Conservation (phyloP, 2,888 invertebrate genomes). For the Cetonia aurata region DNA sequence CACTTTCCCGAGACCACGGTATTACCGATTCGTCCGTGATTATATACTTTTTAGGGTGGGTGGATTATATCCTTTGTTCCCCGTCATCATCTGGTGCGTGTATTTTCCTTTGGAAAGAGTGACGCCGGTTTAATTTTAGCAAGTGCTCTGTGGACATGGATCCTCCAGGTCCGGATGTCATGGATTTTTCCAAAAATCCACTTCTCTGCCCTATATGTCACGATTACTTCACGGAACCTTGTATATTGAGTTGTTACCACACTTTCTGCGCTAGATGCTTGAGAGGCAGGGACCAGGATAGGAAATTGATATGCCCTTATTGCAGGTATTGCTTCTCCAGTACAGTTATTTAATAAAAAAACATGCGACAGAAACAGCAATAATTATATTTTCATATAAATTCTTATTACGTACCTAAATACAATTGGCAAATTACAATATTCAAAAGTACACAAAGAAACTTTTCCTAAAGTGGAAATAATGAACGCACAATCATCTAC, state of each 20-base stretch:
- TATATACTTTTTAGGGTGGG: slow-evolving; percentile 39
- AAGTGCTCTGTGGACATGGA: slow-evolving; percentile 61
- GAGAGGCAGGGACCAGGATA: slow-evolving; percentile 72
- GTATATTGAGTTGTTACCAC: slow-evolving; percentile 77
- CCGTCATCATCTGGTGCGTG: not conserved
- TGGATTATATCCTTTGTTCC: not conserved
- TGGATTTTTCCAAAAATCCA: slow-evolving; percentile 70
- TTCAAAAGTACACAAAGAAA: too few species aligned
- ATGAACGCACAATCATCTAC: too few species aligned
- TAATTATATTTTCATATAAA: too few species aligned
- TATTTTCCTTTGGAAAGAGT: not conserved
- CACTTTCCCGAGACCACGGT: slow-evolving; percentile 12
- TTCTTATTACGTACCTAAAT: too few species aligned
- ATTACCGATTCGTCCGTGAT: slow-evolving; percentile 31
- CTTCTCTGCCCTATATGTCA: slow-evolving; percentile 77
- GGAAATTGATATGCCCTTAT: slow-evolving; percentile 74
- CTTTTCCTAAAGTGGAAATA: too few species aligned
- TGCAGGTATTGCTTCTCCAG: slow-evolving; percentile 70
- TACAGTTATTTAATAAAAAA: not conserved
- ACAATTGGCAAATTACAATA: too few species aligned
- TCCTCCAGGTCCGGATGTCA: slow-evolving; percentile 61
- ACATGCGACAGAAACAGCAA: not conserved
- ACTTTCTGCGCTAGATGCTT: slow-evolving; percentile 78
- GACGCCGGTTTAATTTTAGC: slow-evolving; percentile 42
- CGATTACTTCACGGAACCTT: slow-evolving; percentile 77